phyloP scores from a whole-genome alignment of 2,888 invertebrate genomes.

The Sesamia inferens region DNA sequence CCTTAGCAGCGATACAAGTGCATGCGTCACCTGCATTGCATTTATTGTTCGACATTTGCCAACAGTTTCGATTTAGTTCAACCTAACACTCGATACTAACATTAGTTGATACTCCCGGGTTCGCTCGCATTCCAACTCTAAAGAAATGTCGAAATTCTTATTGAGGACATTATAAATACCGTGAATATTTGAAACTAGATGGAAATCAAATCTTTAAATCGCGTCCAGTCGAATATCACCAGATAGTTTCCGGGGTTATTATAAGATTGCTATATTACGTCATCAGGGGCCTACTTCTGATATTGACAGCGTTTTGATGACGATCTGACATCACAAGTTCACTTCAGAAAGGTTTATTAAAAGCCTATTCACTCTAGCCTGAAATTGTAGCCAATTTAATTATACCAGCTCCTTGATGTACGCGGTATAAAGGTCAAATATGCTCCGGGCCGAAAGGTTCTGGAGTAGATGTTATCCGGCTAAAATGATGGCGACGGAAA shows the following conservation, averaged over 20 bases:
- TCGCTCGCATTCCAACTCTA: conserved; percentile 34
- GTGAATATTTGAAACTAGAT: neutral
- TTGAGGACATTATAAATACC: neutral
- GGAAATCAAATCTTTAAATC: neutral
- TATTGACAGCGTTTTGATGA: neutral
- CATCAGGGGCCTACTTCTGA: neutral
- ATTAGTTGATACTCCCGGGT: conserved; percentile 40
- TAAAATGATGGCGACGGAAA: neutral
- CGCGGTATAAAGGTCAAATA: neutral
- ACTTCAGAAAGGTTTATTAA: neutral
- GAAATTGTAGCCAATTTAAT: too few relatives aligned
- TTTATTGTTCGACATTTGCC: conserved; percentile 66
- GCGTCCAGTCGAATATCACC: neutral
- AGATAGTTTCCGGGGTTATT: neutral
- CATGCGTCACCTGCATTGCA: conserved; percentile 61
- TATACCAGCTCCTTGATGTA: too few relatives aligned
- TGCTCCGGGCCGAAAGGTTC: neutral
- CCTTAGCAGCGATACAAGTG: neutral
- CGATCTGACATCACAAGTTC: neutral
- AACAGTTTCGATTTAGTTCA: conserved; percentile 60
- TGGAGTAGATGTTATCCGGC: neutral
- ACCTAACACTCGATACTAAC: conserved; percentile 55
- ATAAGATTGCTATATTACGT: neutral
- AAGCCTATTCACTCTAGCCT: neutral
- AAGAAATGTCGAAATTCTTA: conserved; percentile 9